phyloP scores from a whole-genome alignment of 2,888 invertebrate species.

The Cepaea hortensis region DNA sequence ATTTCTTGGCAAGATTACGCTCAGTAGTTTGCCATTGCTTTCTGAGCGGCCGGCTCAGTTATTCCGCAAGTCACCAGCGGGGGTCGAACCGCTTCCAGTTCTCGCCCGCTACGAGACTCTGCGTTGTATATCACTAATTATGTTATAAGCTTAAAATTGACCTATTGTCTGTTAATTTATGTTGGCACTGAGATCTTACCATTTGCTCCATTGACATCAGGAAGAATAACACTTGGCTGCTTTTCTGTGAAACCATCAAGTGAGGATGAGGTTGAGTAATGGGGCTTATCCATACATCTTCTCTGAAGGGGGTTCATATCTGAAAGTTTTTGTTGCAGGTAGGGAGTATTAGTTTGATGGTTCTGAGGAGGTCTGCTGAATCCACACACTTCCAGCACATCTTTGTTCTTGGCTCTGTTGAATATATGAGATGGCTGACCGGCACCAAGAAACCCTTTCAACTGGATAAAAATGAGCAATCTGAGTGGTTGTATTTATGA shows the following conservation, averaged over 20 bases:
- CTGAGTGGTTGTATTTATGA: too few species aligned
- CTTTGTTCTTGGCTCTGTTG: conserved; percentile 40
- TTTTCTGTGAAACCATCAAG: conserved; percentile 18
- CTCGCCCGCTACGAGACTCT: too few species aligned
- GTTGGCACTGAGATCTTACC: conserved; percentile 16
- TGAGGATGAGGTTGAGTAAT: conserved; percentile 48
- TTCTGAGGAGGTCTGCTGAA: conserved; percentile 25
- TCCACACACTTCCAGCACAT: conserved; percentile 35
- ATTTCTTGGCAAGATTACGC: too few species aligned
- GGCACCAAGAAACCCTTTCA: too few species aligned
- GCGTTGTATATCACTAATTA: too few species aligned
- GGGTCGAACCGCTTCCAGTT: too few species aligned
- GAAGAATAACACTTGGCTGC: conserved; percentile 43
- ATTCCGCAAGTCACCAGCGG: too few species aligned
- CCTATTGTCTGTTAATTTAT: too few species aligned
- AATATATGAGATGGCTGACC: neutral
- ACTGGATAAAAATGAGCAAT: too few species aligned
- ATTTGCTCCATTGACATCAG: conserved; percentile 52
- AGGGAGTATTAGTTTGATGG: neutral
- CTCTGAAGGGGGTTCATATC: conserved; percentile 70
- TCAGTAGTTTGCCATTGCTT: too few species aligned
- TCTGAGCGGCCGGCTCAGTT: too few species aligned
- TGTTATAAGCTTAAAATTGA: neutral
- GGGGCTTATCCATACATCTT: conserved; percentile 54
- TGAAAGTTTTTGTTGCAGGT: conserved; percentile 65